Conservation (phyloP, 2,888 invertebrate genomes). For the Capitulum mitella region DNA sequence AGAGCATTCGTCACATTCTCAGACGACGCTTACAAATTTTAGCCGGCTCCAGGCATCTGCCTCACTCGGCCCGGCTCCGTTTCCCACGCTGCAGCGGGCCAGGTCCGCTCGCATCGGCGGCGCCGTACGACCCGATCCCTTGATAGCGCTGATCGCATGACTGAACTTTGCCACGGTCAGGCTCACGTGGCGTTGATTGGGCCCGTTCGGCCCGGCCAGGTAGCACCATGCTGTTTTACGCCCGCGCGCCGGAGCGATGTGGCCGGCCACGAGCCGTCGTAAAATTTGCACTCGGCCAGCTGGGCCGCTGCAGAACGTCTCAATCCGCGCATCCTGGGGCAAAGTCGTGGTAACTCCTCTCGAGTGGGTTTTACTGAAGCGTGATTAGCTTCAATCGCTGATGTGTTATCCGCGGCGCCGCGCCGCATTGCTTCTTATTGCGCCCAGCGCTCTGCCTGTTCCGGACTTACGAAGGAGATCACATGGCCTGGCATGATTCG, state of each 20-base stretch:
- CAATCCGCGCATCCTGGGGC: background rate
- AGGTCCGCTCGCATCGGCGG: no score
- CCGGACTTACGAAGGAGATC: no score
- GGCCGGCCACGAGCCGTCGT: background rate
- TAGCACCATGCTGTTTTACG: slow-evolving; percentile 19
- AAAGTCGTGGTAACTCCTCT: background rate
- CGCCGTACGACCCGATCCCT: background rate
- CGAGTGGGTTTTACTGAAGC: background rate
- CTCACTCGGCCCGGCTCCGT: no score
- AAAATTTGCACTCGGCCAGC: slow-evolving; percentile 5
- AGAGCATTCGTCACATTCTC: no score
- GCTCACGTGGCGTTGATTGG: no score
- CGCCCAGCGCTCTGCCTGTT: no score
- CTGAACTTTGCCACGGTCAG: no score
- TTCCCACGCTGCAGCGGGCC: no score
- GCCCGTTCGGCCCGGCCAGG: background rate
- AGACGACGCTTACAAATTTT: no score
- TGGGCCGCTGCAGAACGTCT: background rate
- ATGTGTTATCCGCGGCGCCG: background rate
- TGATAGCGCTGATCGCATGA: background rate
- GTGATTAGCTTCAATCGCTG: background rate
- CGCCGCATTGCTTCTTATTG: background rate
- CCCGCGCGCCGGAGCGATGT: background rate
- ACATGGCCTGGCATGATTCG: no score
- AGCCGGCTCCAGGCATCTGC: no score